Base-by-base conservation (phyloP, 2,797 vertebrate species). In the Anguilla anguilla region DNA sequence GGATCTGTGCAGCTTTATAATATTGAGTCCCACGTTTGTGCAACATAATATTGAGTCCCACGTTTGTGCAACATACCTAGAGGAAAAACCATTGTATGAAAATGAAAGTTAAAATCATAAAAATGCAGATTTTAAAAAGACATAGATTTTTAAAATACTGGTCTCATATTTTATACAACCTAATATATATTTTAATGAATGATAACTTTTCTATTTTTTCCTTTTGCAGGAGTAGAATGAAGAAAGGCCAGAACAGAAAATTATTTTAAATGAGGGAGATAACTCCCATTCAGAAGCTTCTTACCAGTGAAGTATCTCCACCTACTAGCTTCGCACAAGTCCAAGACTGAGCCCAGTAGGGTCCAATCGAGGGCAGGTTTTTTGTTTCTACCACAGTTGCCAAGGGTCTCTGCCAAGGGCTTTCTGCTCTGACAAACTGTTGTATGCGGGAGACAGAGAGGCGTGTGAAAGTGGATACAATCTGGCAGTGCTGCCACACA, bases 191-290 rank as follows among this genome's bases (percentile, higher is more conserved):
- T 13, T 57, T 13, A 57, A 2, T 57, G 55, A 57, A 15, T 57
- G 19, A 49, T 81, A 0, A 22, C 1, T 81, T 43, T 49, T 81
- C 6, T 6, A 6, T 17, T 81, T 81, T 81, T 46, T 49, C 5
- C 6, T 53, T 46, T 83, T 83, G 53, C 77, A 87, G 86, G 86
- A 87, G 43, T 87, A 87, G 79, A 57, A 77, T 22, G 74, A 82
- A 61, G 55, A 79, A 82, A 39, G 74, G 72, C 72, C 72, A 77
- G 11, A 43, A 43, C 2, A 3, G 11, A 35, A 72, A 28, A 72
- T 25, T 31, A 28, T 35, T 28, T 31, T 69, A 77, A 39, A 77
- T 43, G 11, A 74, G 69, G 15, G 28, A 74, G 13, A 74, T 28
- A 15, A 35, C 35, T 39, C 72, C 67, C 72, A 77, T 19, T 15